These are phyloP conservation scores for Drosophila nigrodunni DNA, from an alignment of 1,140 invertebrate genomes.

Conservation along the genomic window DNA sequence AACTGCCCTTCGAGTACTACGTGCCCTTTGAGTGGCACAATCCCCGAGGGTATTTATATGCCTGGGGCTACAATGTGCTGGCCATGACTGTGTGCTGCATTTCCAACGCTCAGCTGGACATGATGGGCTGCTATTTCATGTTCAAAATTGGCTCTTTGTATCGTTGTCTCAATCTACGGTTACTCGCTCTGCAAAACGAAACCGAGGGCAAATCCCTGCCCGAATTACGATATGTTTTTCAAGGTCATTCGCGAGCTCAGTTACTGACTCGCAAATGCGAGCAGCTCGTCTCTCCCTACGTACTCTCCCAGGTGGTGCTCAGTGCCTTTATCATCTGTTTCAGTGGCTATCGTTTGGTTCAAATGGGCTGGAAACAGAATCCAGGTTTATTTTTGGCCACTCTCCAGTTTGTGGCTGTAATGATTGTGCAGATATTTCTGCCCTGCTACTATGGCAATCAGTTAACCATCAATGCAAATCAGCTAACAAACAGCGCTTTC, in stretches of 20 bases:
- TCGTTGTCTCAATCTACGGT: conserved; percentile 56
- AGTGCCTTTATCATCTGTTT: conserved; percentile 80
- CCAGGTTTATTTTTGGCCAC: conserved; percentile 68
- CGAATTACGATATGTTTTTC: conserved; percentile 50
- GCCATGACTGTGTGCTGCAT: conserved; percentile 69
- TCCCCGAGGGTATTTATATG: conserved; percentile 52
- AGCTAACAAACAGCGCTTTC: conserved; percentile 64
- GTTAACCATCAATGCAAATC: conserved; percentile 61
- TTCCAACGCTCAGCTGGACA: conserved; percentile 62
- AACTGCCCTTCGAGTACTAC: conserved; percentile 68
- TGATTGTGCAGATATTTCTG: conserved; percentile 73
- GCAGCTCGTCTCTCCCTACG: conserved; percentile 61
- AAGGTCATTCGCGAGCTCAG: conserved; percentile 44
- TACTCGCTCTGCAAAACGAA: conserved; percentile 31
- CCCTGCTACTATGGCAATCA: conserved; percentile 79
- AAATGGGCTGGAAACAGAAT: conserved; percentile 60
- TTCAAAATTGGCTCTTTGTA: conserved; percentile 68
- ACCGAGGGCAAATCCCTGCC: conserved; percentile 41
- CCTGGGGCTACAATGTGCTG: conserved; percentile 66
- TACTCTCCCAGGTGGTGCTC: conserved; percentile 67
- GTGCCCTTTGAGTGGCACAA: conserved; percentile 76
- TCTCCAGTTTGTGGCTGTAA: conserved; percentile 67
- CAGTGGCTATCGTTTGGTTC: conserved; percentile 63
- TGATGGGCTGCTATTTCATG: conserved; percentile 71
- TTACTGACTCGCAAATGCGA: conserved; percentile 51